Base-by-base conservation (phyloP, 2,113 vertebrate species). In the Tachysurus vachellii region DNA sequence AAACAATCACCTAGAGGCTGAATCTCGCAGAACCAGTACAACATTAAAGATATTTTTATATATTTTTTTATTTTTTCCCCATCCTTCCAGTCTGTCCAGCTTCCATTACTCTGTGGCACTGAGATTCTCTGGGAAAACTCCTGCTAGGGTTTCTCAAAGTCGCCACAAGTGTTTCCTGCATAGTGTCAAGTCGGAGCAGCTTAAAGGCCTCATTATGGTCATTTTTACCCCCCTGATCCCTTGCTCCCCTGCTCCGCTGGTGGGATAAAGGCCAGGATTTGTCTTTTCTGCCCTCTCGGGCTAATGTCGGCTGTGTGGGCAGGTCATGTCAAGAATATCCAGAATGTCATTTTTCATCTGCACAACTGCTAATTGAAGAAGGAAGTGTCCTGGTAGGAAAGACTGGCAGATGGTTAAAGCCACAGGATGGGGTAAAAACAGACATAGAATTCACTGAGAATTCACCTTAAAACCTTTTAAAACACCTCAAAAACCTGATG, bases 121-220 rank as follows among this genome's bases (percentile, higher is more conserved):
- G 28, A 79, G 11, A 26, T 82, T 85, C 88, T 88, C 87, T 89
- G 91, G 89, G 87, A 90, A 91, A 87, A 42, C 64, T 88, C 80
- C 28, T 77, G 26, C 75, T 53, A 85, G 77, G 50, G 80, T 80
- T 89, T 90, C 87, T 86, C 87, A 84, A 86, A 87, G 76, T 82
- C 44, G 66, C 84, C 75, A 54, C 56, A 83, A 88, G 50, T 80
- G 84, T 86, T 88, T 85, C 77, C 85, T 91, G 89, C 85, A 71
- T 85, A 88, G 75, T 86, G 85, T 88, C 87, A 87, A 87, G 83
- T 76, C 57, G 54, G 76, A 87, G 56, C 68, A 82, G 66, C 44
- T 57, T 77, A 21, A 86, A 82, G 26, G 28, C 53, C 68, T 86
- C 66, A 80, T 87, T 80, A 81, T 80, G 42, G 61, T 70, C 26